A percentile compares a stretch with the other conserved stretches of the same genome.
phyloP scores from a whole-genome alignment of 2,113 vertebrate species.

The Dasyprocta punctata region DNA sequence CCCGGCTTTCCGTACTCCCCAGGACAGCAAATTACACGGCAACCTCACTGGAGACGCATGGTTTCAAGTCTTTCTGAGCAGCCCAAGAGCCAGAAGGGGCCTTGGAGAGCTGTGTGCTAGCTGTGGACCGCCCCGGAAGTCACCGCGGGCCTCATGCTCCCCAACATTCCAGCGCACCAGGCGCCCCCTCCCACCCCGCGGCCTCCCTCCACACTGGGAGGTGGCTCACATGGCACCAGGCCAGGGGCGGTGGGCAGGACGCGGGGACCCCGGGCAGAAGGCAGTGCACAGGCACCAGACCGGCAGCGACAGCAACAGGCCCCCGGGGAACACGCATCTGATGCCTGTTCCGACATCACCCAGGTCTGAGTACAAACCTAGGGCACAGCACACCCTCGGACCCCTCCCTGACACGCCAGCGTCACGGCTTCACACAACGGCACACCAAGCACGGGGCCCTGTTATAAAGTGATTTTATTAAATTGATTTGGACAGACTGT shows the following conservation, averaged over 20 bases:
- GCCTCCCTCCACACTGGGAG: too few relatives aligned
- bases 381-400: too few relatives aligned
- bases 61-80: background rate
- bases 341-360: background rate
- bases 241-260: background rate
- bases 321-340: background rate
- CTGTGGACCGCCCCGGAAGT: too few relatives aligned
- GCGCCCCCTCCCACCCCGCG: background rate
- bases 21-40: background rate
- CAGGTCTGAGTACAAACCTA: background rate
- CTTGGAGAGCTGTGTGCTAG: background rate
- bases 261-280: background rate
- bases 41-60: background rate
- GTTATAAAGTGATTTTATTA: conserved; percentile 83
- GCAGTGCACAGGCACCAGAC: background rate
- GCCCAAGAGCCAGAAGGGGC: background rate
- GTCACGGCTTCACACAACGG: background rate
- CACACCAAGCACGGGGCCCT: conserved; percentile 43
- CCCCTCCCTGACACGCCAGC: too few relatives aligned
- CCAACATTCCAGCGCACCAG: background rate
- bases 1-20: background rate
- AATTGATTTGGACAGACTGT: conserved; percentile 81
- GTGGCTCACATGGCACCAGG: background rate
- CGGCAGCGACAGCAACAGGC: accelerated
- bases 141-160: too few relatives aligned